Conservation (phyloP, 2,113 vertebrate genomes). For the sheep (Ovis aries) region DNA sequence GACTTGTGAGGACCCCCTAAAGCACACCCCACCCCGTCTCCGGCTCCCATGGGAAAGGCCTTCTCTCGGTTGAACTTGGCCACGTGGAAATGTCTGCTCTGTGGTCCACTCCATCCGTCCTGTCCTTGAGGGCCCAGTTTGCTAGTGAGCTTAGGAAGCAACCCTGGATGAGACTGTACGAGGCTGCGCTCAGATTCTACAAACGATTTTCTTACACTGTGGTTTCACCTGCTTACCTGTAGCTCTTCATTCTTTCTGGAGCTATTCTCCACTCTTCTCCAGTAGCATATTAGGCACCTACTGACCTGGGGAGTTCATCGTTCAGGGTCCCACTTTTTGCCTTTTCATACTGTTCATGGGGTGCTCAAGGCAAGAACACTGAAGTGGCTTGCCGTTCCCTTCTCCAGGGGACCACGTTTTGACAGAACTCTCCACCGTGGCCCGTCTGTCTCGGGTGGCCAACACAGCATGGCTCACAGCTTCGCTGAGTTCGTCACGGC, state of each 20-base stretch:
- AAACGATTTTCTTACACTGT: fast-evolving
- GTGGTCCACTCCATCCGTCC: fast-evolving
- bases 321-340: background rate
- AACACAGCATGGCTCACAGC: background rate
- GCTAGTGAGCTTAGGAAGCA: fast-evolving
- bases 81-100: fast-evolving
- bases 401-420: background rate
- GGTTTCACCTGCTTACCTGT: background rate
- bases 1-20: no score
- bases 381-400: background rate
- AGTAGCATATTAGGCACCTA: background rate
- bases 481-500: background rate
- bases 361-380: background rate
- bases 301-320: background rate
- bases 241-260: background rate
- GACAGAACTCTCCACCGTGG: background rate
- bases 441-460: fast-evolving
- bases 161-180: fast-evolving
- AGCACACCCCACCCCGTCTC: fast-evolving
- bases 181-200: fast-evolving
- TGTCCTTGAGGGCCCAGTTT: background rate
- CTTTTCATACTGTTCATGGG: background rate
- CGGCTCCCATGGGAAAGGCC: fast-evolving
- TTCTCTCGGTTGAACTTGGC: fast-evolving
- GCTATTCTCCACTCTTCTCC: background rate